Percentiles rank a stretch among this genome's conserved stretches.
These are phyloP conservation scores for Orestias chungarensis DNA, from an alignment of 2,797 vertebrate genomes.

Conservation along the genomic window DNA sequence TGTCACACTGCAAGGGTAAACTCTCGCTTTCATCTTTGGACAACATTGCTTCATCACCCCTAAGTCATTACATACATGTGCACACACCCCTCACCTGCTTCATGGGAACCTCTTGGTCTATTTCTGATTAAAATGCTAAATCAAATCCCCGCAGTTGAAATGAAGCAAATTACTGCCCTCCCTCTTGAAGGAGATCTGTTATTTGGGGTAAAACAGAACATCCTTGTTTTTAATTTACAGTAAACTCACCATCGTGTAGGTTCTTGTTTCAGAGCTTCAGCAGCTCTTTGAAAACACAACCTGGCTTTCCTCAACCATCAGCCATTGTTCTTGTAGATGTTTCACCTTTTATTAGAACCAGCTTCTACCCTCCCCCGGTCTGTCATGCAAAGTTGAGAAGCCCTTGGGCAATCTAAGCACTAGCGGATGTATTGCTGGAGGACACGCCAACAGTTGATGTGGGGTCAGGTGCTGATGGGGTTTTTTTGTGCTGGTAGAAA, in stretches of 20 bases:
- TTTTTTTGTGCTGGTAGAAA: conserved; percentile 17
- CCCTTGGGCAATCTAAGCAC: conserved; percentile 9
- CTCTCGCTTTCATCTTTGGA: conserved; percentile 8
- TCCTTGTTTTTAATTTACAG: conserved; percentile 15
- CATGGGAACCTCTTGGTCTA: background rate
- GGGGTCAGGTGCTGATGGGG: background rate
- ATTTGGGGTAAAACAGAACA: background rate
- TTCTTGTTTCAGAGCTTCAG: background rate
- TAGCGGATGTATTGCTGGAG: conserved; percentile 1
- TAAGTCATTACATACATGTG: background rate
- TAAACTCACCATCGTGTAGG: conserved; percentile 1
- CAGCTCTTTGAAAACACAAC: background rate
- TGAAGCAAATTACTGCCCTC: background rate
- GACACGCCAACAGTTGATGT: conserved; percentile 4
- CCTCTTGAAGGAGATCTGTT: background rate
- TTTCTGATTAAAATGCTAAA: background rate
- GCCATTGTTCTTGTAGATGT: conserved; percentile 7
- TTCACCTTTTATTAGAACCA: background rate
- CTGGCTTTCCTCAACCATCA: background rate
- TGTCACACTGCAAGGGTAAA: conserved; percentile 30
- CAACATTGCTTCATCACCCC: background rate
- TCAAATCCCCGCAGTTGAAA: background rate
- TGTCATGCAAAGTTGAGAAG: conserved; percentile 1
- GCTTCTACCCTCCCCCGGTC: background rate
- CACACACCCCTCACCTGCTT: background rate